Conservation (phyloP, 2,888 invertebrate species). For the Steinernema scapterisci region DNA sequence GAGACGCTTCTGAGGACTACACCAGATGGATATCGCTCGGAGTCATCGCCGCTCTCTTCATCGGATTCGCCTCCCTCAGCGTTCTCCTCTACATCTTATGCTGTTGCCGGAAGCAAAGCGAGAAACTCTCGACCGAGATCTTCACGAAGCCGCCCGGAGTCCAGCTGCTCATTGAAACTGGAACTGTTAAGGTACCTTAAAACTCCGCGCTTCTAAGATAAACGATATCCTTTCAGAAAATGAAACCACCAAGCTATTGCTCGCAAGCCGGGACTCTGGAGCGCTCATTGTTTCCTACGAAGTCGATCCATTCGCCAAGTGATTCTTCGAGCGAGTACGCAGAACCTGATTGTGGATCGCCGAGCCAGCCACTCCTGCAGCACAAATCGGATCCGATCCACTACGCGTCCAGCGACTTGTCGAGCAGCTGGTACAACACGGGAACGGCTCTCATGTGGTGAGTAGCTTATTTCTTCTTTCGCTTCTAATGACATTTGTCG, state of each 20-base stretch:
- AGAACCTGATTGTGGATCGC: conserved; percentile 51
- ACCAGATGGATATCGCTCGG: conserved; percentile 8
- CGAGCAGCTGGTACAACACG: conserved; percentile 25
- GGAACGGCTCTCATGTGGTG: conserved; percentile 8
- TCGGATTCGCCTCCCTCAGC: conserved; percentile 30
- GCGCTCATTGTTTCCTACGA: conserved; percentile 52
- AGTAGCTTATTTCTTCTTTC: background rate
- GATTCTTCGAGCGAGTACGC: conserved; percentile 54
- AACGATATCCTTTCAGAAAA: background rate
- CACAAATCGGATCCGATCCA: background rate
- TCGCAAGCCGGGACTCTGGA: conserved; percentile 54
- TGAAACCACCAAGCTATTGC: conserved; percentile 21
- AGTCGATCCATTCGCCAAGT: conserved; percentile 40
- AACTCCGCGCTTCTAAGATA: too few species aligned
- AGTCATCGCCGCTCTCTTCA: conserved; percentile 29
- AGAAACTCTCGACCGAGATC: conserved; percentile 24
- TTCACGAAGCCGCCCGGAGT: conserved; percentile 18
- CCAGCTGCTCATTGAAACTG: conserved; percentile 11
- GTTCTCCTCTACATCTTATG: conserved; percentile 29
- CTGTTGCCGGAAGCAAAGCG: conserved; percentile 7
- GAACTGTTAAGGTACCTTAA: conserved; percentile 5
- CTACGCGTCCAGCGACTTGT: conserved; percentile 24
- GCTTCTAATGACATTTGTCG: background rate
- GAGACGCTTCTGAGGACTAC: conserved; percentile 5
- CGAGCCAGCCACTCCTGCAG: conserved; percentile 11